A percentile compares a stretch with the other conserved stretches of the same genome.
Conservation (phyloP, 2,797 vertebrate species). For the Mareca penelope region DNA sequence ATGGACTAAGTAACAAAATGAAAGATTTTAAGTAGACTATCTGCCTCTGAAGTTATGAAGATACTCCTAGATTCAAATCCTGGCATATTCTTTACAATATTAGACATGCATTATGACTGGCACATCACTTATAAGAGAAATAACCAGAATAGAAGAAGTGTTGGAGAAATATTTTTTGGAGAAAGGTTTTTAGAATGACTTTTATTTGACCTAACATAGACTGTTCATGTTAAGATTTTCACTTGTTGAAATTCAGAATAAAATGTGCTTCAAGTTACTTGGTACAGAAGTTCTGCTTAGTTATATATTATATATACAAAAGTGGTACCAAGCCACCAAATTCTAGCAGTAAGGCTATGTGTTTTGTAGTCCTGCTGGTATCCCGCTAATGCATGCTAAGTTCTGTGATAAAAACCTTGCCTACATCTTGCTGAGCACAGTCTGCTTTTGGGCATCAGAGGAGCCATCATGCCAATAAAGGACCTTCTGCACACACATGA, state of each 20-base stretch:
- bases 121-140: neutral
- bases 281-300: neutral
- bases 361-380: neutral
- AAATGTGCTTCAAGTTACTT: neutral
- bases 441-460: neutral
- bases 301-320: neutral
- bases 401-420: neutral
- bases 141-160: neutral
- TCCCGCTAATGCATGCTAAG: rapidly evolving
- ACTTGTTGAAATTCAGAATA: neutral
- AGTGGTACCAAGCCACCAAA: rapidly evolving
- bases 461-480: neutral
- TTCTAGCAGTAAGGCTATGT: rapidly evolving
- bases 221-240: neutral
- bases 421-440: rapidly evolving
- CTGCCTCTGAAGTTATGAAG: neutral
- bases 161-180: neutral
- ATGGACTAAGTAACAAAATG: neutral
- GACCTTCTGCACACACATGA: rapidly evolving
- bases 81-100: neutral
- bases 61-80: neutral
- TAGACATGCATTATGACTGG: neutral
- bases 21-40: neutral
- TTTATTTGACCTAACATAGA: neutral
- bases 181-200: neutral